Conservation (phyloP, 1,140 invertebrate genomes). For the Gonioctena quinquepunctata region DNA sequence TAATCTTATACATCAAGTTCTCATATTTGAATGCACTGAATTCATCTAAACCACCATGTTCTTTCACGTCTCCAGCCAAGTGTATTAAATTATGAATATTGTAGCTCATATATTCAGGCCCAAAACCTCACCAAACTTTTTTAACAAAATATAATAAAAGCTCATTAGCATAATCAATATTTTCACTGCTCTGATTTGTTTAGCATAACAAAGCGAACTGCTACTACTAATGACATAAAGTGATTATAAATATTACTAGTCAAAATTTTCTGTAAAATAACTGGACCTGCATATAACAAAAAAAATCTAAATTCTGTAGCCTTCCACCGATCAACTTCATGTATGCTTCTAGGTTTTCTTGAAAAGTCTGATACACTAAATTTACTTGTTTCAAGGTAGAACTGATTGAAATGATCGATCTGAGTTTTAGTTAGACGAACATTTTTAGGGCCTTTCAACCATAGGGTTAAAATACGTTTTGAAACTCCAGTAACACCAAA, state of each 20-base stretch:
- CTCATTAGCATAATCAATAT: slow-evolving; percentile 18
- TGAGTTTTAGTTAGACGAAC: slow-evolving; percentile 3
- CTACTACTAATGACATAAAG: slow-evolving; percentile 7
- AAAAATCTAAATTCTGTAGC: slow-evolving; percentile 10
- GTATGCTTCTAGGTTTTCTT: background rate
- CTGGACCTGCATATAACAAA: slow-evolving; percentile 9
- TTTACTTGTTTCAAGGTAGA: background rate
- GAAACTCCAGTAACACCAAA: slow-evolving; percentile 10
- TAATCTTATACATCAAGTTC: slow-evolving; percentile 21
- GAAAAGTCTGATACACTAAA: slow-evolving; percentile 10
- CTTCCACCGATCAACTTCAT: slow-evolving; percentile 18
- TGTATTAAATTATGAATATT: slow-evolving; percentile 25
- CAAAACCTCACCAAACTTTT: slow-evolving; percentile 20
- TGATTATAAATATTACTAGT: background rate
- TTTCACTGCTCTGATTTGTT: slow-evolving; percentile 1
- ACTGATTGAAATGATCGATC: background rate
- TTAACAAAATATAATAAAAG: slow-evolving; percentile 18
- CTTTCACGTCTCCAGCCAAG: slow-evolving; percentile 13
- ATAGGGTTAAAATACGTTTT: slow-evolving; percentile 9
- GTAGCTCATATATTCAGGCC: slow-evolving; percentile 17
- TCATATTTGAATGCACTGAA: slow-evolving; percentile 24
- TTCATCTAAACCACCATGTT: slow-evolving; percentile 14
- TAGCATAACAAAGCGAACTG: slow-evolving; percentile 1
- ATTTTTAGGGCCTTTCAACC: slow-evolving; percentile 3
- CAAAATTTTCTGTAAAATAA: slow-evolving; percentile 1